A percentile compares a stretch with the other conserved stretches of the same genome.
phyloP scores from a whole-genome alignment of 2,113 vertebrate genomes.

The Tretioscincus oriximinensis region DNA sequence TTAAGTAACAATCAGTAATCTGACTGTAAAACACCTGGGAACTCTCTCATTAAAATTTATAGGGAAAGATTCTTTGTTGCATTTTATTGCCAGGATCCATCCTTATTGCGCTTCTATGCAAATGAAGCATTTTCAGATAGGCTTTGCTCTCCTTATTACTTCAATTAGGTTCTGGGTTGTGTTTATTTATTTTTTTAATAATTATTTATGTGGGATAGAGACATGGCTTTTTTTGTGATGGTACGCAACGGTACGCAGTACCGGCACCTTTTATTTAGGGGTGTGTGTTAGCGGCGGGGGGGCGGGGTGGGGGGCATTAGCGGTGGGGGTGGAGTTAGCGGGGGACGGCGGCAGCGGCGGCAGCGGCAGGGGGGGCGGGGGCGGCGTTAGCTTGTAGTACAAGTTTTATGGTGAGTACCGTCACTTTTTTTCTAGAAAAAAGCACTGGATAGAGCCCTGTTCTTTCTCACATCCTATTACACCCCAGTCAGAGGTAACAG shows the following conservation, averaged over 20 bases:
- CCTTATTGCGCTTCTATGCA: background rate
- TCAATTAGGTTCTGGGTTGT: background rate
- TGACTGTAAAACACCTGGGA: slow-evolving; percentile 19
- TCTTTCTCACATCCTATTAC: background rate
- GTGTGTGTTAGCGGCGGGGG: too few relatives aligned
- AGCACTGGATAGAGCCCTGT: background rate
- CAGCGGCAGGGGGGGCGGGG: too few relatives aligned
- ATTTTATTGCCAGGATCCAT: background rate
- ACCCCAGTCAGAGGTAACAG: background rate
- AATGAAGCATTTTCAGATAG: slow-evolving; percentile 20
- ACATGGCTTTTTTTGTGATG: too few relatives aligned
- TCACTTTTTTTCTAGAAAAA: too few relatives aligned
- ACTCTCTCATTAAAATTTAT: background rate
- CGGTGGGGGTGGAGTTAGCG: too few relatives aligned
- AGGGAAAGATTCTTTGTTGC: background rate
- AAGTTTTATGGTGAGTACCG: too few relatives aligned
- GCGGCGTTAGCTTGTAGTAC: too few relatives aligned
- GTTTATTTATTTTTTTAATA: background rate
- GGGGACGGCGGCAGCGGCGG: too few relatives aligned
- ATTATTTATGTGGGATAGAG: too few relatives aligned
- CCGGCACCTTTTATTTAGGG: too few relatives aligned
- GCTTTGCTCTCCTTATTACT: slow-evolving; percentile 2
- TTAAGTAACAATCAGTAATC: background rate
- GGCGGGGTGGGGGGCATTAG: too few relatives aligned
- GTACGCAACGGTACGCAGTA: too few relatives aligned